Evolutionary conservation across 2,113 vertebrate species (phyloP).

Genomic region (Pholis gunnellus): DNA sequence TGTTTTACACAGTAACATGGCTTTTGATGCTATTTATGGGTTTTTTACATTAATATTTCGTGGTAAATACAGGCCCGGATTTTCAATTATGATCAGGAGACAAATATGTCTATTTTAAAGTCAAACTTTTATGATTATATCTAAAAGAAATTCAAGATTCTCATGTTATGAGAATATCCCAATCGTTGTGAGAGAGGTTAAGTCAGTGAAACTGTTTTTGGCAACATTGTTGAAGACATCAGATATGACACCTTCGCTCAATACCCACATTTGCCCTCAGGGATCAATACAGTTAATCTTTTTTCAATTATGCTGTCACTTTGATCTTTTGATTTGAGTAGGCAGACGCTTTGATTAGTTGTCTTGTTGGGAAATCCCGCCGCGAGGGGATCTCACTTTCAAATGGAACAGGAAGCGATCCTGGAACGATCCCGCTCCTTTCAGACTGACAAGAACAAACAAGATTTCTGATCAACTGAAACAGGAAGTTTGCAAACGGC

Average conservation of each 20-base stretch:
- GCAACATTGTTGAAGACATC: not conserved
- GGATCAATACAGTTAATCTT: slow-evolving; percentile 23
- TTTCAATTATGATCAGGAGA: not conserved
- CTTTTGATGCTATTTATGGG: not conserved
- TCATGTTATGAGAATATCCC: not conserved
- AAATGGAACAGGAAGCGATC: slow-evolving; percentile 14
- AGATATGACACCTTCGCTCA: slow-evolving; percentile 14
- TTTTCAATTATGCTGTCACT: slow-evolving; percentile 20
- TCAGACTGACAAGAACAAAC: slow-evolving; percentile 58
- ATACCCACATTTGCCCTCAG: slow-evolving; percentile 19
- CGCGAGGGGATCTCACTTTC: slow-evolving; percentile 13
- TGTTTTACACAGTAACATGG: not conserved
- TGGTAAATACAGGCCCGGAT: not conserved
- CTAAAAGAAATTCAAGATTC: not conserved
- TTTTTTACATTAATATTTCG: not conserved
- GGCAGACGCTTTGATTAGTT: slow-evolving; percentile 46
- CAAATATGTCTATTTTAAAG: not conserved
- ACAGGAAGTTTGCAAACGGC: slow-evolving; percentile 58
- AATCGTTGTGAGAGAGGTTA: not conserved
- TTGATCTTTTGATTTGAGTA: slow-evolving; percentile 38
- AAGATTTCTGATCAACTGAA: slow-evolving; percentile 61
- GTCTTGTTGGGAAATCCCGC: slow-evolving; percentile 41
- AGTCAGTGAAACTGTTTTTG: not conserved
- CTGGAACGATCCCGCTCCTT: not conserved
- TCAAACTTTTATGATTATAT: not conserved